Conservation (phyloP, 2,888 invertebrate species). For the Eupithecia vulgata region DNA sequence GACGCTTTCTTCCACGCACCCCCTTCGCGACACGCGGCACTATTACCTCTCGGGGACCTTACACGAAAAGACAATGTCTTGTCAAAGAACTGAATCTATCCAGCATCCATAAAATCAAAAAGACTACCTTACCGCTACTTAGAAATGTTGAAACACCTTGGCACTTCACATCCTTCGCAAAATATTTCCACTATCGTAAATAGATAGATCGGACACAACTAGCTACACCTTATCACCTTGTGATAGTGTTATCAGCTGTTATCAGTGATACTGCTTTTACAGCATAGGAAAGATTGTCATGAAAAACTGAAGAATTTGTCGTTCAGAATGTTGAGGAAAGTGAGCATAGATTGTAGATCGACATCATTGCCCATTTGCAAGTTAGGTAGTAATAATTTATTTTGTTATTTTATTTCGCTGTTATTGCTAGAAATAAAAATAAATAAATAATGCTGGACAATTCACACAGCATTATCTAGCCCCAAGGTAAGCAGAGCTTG, state of each 20-base stretch:
- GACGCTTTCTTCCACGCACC: no score
- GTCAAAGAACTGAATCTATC: no score
- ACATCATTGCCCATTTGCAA: not conserved
- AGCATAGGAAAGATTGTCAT: not conserved
- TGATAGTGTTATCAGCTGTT: constrained; percentile 12
- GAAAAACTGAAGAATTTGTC: not conserved
- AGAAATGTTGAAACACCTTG: not conserved
- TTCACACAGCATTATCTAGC: no score
- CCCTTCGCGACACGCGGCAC: no score
- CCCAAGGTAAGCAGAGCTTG: no score
- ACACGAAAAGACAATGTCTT: no score
- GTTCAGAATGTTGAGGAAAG: not conserved
- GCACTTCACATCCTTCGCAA: not conserved
- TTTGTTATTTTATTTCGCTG: no score
- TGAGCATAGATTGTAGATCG: not conserved
- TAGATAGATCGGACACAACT: not conserved
- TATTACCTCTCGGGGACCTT: no score
- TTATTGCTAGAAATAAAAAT: no score
- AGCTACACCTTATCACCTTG: not conserved
- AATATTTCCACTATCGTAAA: constrained; percentile 2
- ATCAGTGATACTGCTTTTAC: constrained; percentile 5
- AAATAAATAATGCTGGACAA: no score
- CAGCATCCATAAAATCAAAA: no score
- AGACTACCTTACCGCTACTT: no score
- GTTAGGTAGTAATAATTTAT: not conserved